phyloP scores from a whole-genome alignment of 2,113 vertebrate species.

The Hippolais icterina region DNA sequence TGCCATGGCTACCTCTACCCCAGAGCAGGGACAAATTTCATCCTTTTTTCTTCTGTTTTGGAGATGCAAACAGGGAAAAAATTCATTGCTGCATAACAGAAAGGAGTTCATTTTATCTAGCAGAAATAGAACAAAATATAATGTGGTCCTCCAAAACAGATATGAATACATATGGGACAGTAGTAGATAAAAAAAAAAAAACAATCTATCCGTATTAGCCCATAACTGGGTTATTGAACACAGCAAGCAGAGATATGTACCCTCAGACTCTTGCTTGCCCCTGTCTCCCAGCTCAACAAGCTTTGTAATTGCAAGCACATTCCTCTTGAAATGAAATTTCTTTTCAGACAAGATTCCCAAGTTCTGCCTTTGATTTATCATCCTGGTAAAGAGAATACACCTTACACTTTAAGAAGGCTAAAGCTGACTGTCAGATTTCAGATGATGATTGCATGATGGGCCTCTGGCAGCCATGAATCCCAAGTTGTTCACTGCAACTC shows the following conservation, averaged over 20 bases:
- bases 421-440: neutral
- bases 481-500: neutral
- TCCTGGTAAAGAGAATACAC: neutral
- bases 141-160: neutral
- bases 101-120: neutral
- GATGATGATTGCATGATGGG: neutral
- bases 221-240: neutral
- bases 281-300: neutral
- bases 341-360: neutral
- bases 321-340: neutral
- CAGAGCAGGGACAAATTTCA: neutral
- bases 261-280: neutral
- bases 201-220: neutral
- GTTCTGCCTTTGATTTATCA: neutral
- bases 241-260: neutral
- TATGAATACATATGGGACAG: neutral
- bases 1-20: neutral
- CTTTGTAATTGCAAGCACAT: neutral
- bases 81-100: neutral
- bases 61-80: neutral
- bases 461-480: neutral
- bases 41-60: neutral
- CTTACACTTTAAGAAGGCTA: neutral
- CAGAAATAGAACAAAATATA: neutral
- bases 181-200: neutral